Evolutionary conservation across 2,113 vertebrate species (phyloP), one percentile per base, ranked within the genome.

Genomic region (Trinectes maculatus): DNA sequence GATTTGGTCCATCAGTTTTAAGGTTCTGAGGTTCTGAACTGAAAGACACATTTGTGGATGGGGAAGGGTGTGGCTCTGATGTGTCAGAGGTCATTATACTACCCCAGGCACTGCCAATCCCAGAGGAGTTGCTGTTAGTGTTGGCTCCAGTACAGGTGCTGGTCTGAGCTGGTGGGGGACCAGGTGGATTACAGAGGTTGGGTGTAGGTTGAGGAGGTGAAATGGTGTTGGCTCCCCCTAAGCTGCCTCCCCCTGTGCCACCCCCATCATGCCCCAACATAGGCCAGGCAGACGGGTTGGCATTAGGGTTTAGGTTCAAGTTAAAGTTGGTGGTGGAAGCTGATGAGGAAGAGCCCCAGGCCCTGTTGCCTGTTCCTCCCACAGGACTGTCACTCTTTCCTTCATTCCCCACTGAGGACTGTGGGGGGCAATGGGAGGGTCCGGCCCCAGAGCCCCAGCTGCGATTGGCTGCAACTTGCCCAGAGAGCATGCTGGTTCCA

Each of bases 21-120:
- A 98, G 96, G 96, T 97, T 98, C 94, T 96, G 97, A 96, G 96
- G 96, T 96, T 98, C 96, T 91, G 94, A 94, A 95, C 96, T 97
- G 94, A 98, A 97, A 95, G 96, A 97, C 95, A 96, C 96, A 94
- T 95, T 98, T 88, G 95, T 95, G 93, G 96, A 94, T 82, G 95
- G 90, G 92, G 95, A 93, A 84, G 94, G 92, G 86, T 94, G 95
- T 87, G 93, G 91, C 90, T 98, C 96, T 93, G 93, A 92, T 85
- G 91, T 91, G 86, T 98, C 96, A 85, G 93, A 93, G 71, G 94
- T 91, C 94, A 95, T 94, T 86, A 95, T 91, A 87, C 87, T 94
- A 88, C 96, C 95, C 97, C 97, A 98, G 85, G 95, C 94, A 88
- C 93, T 94, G 93, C 95, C 92, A 49, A 93, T 79, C 55, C 89